Evolutionary conservation across 2,888 invertebrate genomes (phyloP), one percentile per base, ranked within the genome.

Genomic region (Polyploca ridens): DNA sequence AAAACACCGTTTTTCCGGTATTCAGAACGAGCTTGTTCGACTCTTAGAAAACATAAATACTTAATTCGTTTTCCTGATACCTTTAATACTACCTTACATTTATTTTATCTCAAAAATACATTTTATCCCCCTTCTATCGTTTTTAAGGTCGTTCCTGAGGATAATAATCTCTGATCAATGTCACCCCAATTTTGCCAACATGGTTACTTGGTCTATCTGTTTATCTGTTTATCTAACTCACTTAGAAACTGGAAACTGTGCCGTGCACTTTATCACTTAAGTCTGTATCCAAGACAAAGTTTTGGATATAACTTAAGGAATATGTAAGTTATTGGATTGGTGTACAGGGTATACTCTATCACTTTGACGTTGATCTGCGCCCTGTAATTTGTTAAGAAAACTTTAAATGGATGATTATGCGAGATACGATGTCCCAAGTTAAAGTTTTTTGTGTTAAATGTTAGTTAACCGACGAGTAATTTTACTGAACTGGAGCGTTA

Each of bases 151-250:
- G 38, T 60, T 59, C 41, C 57, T 27, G 19, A 61, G 64, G 68
- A 69, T 69, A 63, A 69, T 69, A 63, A 66, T 63, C 66, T 68
- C 68, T 72, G 71, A 76, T 74, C 67, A 75, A 72, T 76, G 71
- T 70, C 69, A 64, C 67, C 66, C 64, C 66, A 65, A 72, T 67
- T 66, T 62, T 64, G 66, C 64, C 75, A 84, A 84, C 77, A 78
- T 72, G 63, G 74, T 85, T 81, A 78, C 75, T 72, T 69, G 68
- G 70, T n/a, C n/a, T n/a, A n/a, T n/a, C n/a, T n/a, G n/a, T n/a
- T n/a, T n/a, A n/a, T n/a, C n/a, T n/a, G n/a, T n/a, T n/a, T n/a
- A 63, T 64, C 58, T 65, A 69, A 67, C 67, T 64, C 64, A 58
- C 44, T 63, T 64, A 67, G 74, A 76, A 79, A 78, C 68, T 70